Percentiles rank a stretch among this genome's conserved stretches.
These are phyloP conservation scores for Drosophila novamexicana DNA, from an alignment of 1,140 invertebrate species.

Conservation along the genomic window DNA sequence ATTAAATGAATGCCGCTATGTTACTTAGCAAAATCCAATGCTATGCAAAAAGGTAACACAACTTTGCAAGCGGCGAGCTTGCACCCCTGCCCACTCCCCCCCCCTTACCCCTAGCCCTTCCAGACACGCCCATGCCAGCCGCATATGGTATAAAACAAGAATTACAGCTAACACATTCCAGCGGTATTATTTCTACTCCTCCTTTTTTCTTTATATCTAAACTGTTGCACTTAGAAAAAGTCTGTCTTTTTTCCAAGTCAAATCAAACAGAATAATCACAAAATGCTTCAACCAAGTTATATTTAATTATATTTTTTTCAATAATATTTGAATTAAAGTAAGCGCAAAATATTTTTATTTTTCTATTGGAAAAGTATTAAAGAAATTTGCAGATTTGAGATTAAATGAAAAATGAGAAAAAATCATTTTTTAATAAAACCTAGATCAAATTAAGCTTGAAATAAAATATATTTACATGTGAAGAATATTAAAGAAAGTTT, in stretches of 20 bases:
- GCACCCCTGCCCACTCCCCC: conserved; percentile 1
- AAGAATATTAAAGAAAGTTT: too few species aligned
- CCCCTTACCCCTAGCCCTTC: not conserved
- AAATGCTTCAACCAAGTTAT: not conserved
- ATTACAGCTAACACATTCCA: conserved; percentile 78
- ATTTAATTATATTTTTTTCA: not conserved
- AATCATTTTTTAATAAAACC: too few species aligned
- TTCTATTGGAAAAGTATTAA: too few species aligned
- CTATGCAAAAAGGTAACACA: conserved; percentile 79
- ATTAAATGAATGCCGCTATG: conserved; percentile 81
- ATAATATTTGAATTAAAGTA: too few species aligned
- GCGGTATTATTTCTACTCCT: conserved; percentile 58
- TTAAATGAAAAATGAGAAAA: too few species aligned
- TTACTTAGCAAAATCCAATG: conserved; percentile 79
- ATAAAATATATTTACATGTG: too few species aligned
- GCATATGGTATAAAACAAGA: conserved; percentile 59
- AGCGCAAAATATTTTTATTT: too few species aligned
- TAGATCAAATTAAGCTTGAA: too few species aligned
- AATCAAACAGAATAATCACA: not conserved
- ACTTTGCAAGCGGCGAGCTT: conserved; percentile 25
- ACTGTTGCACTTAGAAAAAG: conserved; percentile 3
- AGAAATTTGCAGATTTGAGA: too few species aligned
- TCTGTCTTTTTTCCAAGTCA: too few species aligned
- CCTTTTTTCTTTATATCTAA: conserved; percentile 26
- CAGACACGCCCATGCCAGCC: not conserved